Evolutionary conservation across 2,797 vertebrate genomes (phyloP), one percentile per base, ranked within the genome.

Genomic region (Antrozous pallidus): DNA sequence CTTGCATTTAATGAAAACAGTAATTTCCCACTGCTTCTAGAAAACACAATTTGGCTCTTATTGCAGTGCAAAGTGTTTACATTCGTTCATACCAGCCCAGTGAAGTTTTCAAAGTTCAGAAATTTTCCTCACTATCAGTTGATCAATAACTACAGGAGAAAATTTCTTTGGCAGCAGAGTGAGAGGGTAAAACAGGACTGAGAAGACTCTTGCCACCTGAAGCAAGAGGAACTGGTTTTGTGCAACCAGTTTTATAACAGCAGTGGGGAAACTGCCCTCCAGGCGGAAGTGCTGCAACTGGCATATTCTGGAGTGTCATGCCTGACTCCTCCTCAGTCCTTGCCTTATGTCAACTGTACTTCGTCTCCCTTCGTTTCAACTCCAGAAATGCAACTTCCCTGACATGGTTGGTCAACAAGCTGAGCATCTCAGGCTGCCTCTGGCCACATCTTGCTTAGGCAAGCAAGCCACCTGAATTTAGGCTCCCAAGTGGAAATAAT

Each of bases 391-490:
- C 18, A 73, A 47, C 69, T 36, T 81, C 87, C 69, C 81, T 83
- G 38, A 85, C 85, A 83, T 33, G 36, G 20, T 40, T 95, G 38
- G 85, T 89, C 84, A 51, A 91, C 73, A 33, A 38, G 14, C 31
- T 92, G 69, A n/a, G 31, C 8, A 31, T 51, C 36, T n/a, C 2
- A 1, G 67, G n/a, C 51, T 58, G 40, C 40, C 77, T 94, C 77
- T 85, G 61, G 81, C 83, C 70, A 79, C 65, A 83, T 49, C 91
- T 83, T 75, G 22, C 70, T 90, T 88, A 87, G 74, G 78, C 80
- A 96, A 96, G 91, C 69, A 96, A 90, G 51, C 74, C 94, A 79
- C 87, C 96, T 91, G 88, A 88, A 95, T 97, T 90, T 96, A 84
- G 87, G 70, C 81, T 96, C 83, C 87, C 73, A 42, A 90, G 87